Evolutionary conservation across 2,113 vertebrate genomes (phyloP).

Genomic region (Tragelaphus scriptus): DNA sequence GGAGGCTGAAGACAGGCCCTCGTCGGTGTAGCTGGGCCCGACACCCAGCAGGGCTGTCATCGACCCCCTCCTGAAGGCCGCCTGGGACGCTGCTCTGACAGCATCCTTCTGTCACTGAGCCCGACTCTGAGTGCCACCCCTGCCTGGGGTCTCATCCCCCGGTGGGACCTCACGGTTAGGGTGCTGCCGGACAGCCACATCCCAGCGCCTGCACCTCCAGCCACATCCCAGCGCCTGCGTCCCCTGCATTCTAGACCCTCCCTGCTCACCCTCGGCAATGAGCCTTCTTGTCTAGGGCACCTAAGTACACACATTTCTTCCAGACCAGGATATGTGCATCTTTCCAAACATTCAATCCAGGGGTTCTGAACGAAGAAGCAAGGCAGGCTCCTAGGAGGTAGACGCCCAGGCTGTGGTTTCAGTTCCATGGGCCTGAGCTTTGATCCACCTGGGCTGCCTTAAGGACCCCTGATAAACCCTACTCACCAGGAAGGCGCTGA

Average conservation of each 20-base stretch:
- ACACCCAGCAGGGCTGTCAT: not conserved
- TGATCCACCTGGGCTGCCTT: not conserved
- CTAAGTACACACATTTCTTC: not conserved
- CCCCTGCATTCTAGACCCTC: not conserved
- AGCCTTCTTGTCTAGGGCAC: not conserved
- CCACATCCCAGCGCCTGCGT: not conserved
- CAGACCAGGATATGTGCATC: not conserved
- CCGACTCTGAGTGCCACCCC: not conserved
- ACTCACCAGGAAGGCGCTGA: conserved; percentile 93
- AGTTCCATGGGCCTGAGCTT: not conserved
- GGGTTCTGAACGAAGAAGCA: not conserved
- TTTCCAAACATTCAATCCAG: not conserved
- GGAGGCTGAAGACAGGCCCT: not conserved
- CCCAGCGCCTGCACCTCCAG: not conserved
- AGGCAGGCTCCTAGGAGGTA: not conserved
- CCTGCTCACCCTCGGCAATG: not conserved
- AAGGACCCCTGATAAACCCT: not conserved
- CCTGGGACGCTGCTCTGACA: not conserved
- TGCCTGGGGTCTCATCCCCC: not conserved
- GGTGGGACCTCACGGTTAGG: not conserved
- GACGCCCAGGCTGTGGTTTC: not conserved
- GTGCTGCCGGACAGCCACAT: not conserved
- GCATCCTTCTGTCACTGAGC: not conserved
- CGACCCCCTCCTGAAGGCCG: not conserved
- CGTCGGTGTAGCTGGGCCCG: not conserved